Conservation (phyloP, 2,113 vertebrate genomes). For the Tychaedon coryphoeus region DNA sequence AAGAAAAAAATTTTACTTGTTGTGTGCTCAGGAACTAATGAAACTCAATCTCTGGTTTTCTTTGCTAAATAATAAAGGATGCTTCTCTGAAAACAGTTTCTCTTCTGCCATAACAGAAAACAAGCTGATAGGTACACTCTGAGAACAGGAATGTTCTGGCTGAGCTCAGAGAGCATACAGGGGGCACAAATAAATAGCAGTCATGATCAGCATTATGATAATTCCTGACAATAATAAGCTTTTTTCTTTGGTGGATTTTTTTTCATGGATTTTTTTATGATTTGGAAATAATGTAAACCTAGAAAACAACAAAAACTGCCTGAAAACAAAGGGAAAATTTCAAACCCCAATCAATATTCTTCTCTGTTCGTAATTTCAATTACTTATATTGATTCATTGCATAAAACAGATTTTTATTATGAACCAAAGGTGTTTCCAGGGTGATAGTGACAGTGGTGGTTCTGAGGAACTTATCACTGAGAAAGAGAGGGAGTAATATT, state of each 20-base stretch:
- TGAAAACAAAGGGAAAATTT: neutral
- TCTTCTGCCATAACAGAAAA: neutral
- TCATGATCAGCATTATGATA: neutral
- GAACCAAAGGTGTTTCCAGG: neutral
- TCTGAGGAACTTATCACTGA: neutral
- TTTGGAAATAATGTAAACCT: neutral
- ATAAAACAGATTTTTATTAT: neutral
- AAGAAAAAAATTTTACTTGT: neutral
- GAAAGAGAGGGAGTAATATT: neutral
- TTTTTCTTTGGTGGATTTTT: neutral
- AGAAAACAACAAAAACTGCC: neutral
- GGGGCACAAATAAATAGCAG: neutral
- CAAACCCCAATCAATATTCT: neutral
- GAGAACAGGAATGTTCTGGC: neutral
- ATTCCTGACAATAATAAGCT: fast-evolving
- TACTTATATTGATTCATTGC: neutral
- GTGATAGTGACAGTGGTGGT: neutral
- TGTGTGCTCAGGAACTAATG: neutral
- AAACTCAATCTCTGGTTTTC: neutral
- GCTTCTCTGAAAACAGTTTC: neutral
- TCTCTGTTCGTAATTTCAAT: neutral
- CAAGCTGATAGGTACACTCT: neutral
- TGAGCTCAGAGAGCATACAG: neutral
- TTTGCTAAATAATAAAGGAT: neutral
- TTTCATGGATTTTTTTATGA: neutral